Evolutionary conservation across 92 coral and sea anemone species (phyloP).

Genomic region (Palythoa heliodiscus): DNA sequence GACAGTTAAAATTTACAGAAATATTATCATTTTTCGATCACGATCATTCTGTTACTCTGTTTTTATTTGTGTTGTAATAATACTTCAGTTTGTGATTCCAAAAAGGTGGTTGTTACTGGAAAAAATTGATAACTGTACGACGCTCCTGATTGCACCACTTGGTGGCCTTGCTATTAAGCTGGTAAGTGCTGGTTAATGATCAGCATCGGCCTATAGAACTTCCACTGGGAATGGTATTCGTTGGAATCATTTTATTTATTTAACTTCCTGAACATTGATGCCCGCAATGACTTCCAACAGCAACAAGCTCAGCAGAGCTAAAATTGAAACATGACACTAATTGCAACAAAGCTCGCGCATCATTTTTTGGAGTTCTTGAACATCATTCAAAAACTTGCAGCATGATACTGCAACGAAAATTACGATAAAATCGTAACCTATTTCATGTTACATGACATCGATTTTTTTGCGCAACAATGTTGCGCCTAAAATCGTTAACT

Average conservation of each 20-base stretch:
- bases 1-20: background rate
- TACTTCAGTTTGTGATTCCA: constrained; percentile 14
- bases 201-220: background rate
- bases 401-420: too few species aligned
- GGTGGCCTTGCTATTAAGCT: too few species aligned
- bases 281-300: too few species aligned
- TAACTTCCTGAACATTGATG: constrained; percentile 8
- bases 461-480: too few species aligned
- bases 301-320: background rate
- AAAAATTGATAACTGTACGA: background rate
- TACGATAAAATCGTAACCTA: too few species aligned
- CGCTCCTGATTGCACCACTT: background rate
- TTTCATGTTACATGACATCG: too few species aligned
- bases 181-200: background rate
- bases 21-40: constrained; percentile 4
- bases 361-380: too few species aligned
- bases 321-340: background rate
- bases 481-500: too few species aligned
- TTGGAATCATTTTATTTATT: background rate
- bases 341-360: too few species aligned
- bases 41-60: background rate
- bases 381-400: too few species aligned
- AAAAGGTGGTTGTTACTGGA: background rate
- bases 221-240: too few species aligned
- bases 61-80: background rate